Evolutionary conservation across 2,888 invertebrate species (phyloP), one percentile per base, ranked within the genome.

Genomic region (Hypomecis atomaria): DNA sequence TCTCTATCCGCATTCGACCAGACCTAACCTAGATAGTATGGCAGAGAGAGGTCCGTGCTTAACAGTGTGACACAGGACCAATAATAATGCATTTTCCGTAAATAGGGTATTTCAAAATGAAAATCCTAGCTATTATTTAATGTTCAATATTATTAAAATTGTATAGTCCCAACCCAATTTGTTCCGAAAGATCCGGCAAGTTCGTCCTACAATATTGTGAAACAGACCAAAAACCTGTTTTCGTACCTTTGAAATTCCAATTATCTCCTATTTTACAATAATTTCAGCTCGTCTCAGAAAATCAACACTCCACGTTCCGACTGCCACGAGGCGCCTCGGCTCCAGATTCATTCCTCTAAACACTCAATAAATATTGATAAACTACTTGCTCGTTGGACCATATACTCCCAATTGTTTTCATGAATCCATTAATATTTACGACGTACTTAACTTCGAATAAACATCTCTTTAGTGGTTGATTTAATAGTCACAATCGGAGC

Each of bases 361-460:
- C 64, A 50, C 37, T 64, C 59, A 60, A 78, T 78, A 77, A 76
- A 78, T 76, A 76, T 77, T 68, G 68, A 79, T 79, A 71, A 72
- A 69, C 52, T 59, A 57, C 65, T 43, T 64, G 59, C 65, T 67
- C 65, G 72, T 61, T 71, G 67, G 68, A 63, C 62, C 69, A 68
- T 71, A 68, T 71, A 67, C 71, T 70, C 64, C 68, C 68, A 69
- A 78, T 76, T 78, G 78, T 78, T 72, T 70, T 71, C 66, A 63
- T 62, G 65, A 59, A 69, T 69, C 63, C 55, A 65, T 72, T 71
- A 75, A 77, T 77, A 76, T 79, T 78, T 73, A 79, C 76, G 64
- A 65, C 59, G 69, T 72, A 70, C 64, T 76, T 75, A 71, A 70
- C 62, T 61, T 63, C 64, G 66, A 69, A 71, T 70, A 67, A 71